A percentile compares a stretch with the other conserved stretches of the same genome.
Conservation (phyloP, 2,113 vertebrate species). For the Crotalus viridis region DNA sequence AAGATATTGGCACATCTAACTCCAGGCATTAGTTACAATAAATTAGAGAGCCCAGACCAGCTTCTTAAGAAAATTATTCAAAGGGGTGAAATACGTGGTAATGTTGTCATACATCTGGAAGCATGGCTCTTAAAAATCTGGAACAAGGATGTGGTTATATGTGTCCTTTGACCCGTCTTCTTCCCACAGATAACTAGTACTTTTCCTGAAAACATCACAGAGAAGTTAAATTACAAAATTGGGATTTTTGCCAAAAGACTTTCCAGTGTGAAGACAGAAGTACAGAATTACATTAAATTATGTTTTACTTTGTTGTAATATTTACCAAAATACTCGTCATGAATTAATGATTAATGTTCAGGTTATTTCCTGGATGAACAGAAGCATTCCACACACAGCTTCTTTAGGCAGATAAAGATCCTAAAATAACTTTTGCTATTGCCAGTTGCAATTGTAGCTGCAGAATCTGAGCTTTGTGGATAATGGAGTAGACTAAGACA, state of each 20-base stretch:
- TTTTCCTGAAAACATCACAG: background rate
- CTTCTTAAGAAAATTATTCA: background rate
- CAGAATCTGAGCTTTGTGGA: background rate
- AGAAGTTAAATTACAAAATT: background rate
- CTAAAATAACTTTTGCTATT: background rate
- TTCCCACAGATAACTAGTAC: background rate
- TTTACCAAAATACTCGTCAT: background rate
- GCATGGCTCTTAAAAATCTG: background rate
- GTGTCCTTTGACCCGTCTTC: background rate
- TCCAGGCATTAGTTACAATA: background rate
- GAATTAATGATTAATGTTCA: background rate
- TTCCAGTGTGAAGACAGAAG: background rate
- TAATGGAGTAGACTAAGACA: background rate
- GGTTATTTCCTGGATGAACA: background rate
- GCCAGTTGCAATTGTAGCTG: background rate
- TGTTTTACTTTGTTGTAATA: background rate
- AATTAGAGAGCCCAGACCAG: background rate
- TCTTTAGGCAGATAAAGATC: background rate
- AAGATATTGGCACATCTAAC: background rate
- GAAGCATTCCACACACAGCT: background rate
- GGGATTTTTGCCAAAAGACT: background rate
- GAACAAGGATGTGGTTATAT: background rate
- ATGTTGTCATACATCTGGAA: background rate
- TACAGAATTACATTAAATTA: background rate
- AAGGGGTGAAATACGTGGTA: background rate